Evolutionary conservation across 2,888 invertebrate species (phyloP).

Genomic region (Ecliptopera silaceata): DNA sequence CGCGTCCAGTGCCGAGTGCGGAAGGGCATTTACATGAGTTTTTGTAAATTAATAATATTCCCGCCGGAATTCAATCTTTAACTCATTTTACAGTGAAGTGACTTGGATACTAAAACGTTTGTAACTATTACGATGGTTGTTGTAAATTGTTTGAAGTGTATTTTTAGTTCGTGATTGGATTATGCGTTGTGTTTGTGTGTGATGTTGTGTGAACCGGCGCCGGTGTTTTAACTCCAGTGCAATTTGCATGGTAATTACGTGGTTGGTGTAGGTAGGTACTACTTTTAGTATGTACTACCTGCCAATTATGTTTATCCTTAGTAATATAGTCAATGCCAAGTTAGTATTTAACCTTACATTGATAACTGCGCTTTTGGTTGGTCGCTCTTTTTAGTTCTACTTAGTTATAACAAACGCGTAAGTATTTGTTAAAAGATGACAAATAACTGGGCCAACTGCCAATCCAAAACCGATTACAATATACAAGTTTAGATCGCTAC

Average conservation of each 20-base stretch:
- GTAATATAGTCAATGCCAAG: conserved; percentile 67
- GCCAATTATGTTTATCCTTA: conserved; percentile 50
- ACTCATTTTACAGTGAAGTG: conserved; percentile 17
- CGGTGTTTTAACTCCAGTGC: conserved; percentile 48
- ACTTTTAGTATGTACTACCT: too few species aligned
- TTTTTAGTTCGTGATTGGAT: conserved; percentile 21
- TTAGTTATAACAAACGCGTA: too few species aligned
- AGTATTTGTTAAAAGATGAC: too few species aligned
- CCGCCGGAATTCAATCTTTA: conserved; percentile 22
- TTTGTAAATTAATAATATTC: conserved; percentile 19
- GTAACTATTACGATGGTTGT: background rate
- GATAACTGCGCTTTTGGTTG: conserved; percentile 3
- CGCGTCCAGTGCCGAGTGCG: conserved; percentile 66
- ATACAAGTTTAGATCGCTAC: too few species aligned
- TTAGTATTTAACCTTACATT: conserved; percentile 32
- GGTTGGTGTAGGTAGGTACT: conserved; percentile 36
- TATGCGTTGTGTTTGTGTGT: conserved; percentile 34
- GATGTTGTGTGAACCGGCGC: conserved; percentile 43
- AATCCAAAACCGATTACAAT: too few species aligned
- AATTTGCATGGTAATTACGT: conserved; percentile 63
- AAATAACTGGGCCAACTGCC: too few species aligned
- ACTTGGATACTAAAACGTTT: background rate
- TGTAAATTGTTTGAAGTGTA: conserved; percentile 7
- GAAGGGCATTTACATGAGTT: conserved; percentile 53
- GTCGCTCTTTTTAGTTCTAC: too few species aligned